Percentiles rank a stretch among this genome's conserved stretches.
phyloP scores from a whole-genome alignment of 2,888 invertebrate species.

The Erebia palarica region DNA sequence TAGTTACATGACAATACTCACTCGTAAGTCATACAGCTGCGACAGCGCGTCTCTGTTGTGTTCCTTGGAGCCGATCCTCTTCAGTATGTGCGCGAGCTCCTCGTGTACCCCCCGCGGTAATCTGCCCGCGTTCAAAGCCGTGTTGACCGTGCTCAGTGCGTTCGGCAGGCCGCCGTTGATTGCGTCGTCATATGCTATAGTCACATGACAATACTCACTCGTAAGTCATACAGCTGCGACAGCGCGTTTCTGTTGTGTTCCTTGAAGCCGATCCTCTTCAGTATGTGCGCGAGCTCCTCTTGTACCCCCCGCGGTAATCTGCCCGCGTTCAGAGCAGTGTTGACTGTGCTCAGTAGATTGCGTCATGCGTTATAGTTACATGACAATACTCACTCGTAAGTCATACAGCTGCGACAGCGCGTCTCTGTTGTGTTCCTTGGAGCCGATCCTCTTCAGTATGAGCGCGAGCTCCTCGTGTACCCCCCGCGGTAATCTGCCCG shows the following conservation, averaged over 20 bases:
- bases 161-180: constrained; percentile 76
- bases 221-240: constrained; percentile 89
- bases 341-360: constrained; percentile 77
- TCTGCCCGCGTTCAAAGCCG: constrained; percentile 58
- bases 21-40: constrained; percentile 89
- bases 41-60: constrained; percentile 91
- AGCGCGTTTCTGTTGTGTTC: constrained; percentile 93
- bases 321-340: constrained; percentile 56
- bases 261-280: constrained; percentile 94
- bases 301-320: constrained; percentile 90
- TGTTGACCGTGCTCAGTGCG: constrained; percentile 80
- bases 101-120: constrained; percentile 92
- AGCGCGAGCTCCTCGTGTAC: constrained; percentile 93
- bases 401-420: constrained; percentile 92
- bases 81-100: constrained; percentile 93
- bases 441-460: constrained; percentile 95
- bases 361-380: constrained; percentile 39
- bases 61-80: constrained; percentile 94
- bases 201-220: constrained; percentile 53
- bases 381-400: constrained; percentile 76
- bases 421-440: constrained; percentile 91
- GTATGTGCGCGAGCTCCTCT: constrained; percentile 92
- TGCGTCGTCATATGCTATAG: constrained; percentile 44
- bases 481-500: constrained; percentile 85
- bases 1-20: constrained; percentile 46